phyloP scores from a whole-genome alignment of 1,140 invertebrate genomes.

The Lordiphosa stackelbergi region DNA sequence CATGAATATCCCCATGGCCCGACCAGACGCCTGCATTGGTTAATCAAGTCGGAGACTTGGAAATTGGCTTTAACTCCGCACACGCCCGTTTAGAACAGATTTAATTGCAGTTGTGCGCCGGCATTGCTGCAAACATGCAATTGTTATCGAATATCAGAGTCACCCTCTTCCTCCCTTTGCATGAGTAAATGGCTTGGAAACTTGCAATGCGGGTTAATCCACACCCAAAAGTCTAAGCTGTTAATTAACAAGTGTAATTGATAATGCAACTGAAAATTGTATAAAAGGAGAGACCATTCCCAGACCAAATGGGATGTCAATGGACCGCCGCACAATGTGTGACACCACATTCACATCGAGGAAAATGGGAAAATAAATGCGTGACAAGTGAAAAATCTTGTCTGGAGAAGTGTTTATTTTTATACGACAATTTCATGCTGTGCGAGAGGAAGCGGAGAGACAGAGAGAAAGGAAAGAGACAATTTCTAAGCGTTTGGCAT shows the following conservation, averaged over 20 bases:
- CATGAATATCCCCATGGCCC: background rate
- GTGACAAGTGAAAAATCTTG: slow-evolving; percentile 66
- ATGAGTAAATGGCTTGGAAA: slow-evolving; percentile 24
- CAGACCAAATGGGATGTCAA: slow-evolving; percentile 24
- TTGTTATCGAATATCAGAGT: slow-evolving; percentile 55
- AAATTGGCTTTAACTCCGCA: slow-evolving; percentile 42
- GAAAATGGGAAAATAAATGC: slow-evolving; percentile 44
- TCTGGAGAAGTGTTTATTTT: slow-evolving; percentile 55
- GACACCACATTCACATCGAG: slow-evolving; percentile 37
- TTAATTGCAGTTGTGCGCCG: slow-evolving; percentile 65
- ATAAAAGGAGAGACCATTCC: slow-evolving; percentile 2
- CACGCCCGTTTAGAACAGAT: slow-evolving; percentile 67
- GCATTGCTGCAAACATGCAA: slow-evolving; percentile 55
- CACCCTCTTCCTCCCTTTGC: slow-evolving; percentile 18
- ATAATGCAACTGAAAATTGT: slow-evolving; percentile 29
- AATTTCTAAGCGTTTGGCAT: slow-evolving; percentile 53
- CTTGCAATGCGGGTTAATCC: slow-evolving; percentile 62
- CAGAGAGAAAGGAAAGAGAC: slow-evolving; percentile 16
- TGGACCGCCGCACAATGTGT: slow-evolving; percentile 18
- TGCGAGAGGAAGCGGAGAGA: slow-evolving; percentile 12
- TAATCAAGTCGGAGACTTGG: slow-evolving; percentile 34
- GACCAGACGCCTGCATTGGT: slow-evolving; percentile 35
- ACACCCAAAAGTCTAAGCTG: slow-evolving; percentile 18
- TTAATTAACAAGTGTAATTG: slow-evolving; percentile 74
- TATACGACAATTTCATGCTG: slow-evolving; percentile 46